phyloP scores from a whole-genome alignment of 2,113 vertebrate species.

The Saccopteryx leptura region DNA sequence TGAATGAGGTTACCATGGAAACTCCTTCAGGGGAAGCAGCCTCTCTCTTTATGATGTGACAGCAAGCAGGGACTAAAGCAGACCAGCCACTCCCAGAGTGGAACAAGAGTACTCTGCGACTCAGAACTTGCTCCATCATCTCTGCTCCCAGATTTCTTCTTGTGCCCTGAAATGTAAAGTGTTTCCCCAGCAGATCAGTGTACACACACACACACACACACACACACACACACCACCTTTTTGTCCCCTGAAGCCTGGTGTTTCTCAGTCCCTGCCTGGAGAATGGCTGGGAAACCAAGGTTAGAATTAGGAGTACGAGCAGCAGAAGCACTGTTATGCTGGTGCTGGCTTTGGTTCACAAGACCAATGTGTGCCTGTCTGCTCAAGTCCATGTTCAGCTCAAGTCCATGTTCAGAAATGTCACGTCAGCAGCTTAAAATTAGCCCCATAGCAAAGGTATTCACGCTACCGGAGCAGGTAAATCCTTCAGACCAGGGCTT shows the following conservation, averaged over 20 bases:
- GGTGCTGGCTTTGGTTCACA: background rate
- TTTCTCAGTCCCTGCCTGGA: background rate
- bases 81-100: background rate
- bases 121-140: background rate
- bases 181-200: background rate
- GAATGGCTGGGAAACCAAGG: background rate
- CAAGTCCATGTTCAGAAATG: no score
- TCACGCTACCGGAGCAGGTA: background rate
- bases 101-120: background rate
- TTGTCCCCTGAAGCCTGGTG: no score
- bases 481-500: background rate
- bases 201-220: no score
- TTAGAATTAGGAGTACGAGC: rapidly evolving
- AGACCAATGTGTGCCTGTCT: background rate
- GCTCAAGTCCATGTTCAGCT: background rate
- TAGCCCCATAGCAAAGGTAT: background rate
- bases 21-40: conserved; percentile 66
- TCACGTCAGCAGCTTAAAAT: background rate
- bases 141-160: background rate
- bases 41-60: conserved; percentile 52
- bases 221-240: no score
- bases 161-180: background rate
- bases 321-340: rapidly evolving
- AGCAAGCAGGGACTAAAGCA: background rate
- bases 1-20: conserved; percentile 82